A percentile compares a stretch with the other conserved stretches of the same genome.
phyloP scores from a whole-genome alignment of 2,797 vertebrate species.

The Chromis chromis region DNA sequence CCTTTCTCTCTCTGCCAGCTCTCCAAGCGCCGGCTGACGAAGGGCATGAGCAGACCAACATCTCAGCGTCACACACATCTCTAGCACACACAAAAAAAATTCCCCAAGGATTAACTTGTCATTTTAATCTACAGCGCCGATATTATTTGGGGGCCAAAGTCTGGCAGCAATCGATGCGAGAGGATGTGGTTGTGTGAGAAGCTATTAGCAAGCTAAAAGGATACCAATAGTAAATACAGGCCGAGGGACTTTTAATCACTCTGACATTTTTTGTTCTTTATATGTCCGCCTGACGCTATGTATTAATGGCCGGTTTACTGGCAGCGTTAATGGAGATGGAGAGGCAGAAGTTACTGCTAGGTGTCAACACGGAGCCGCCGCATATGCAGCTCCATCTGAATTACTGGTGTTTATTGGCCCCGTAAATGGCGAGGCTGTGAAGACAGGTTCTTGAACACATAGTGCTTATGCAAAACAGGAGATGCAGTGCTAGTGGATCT shows the following conservation, averaged over 20 bases:
- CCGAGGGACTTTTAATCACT: conserved; percentile 64
- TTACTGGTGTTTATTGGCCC: conserved; percentile 65
- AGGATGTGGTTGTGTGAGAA: conserved; percentile 48
- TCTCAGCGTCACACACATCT: conserved; percentile 42
- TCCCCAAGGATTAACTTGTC: conserved; percentile 67
- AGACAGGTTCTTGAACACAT: conserved; percentile 64
- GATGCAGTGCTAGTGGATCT: conserved; percentile 60
- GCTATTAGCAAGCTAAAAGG: conserved; percentile 67
- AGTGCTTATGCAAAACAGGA: conserved; percentile 74
- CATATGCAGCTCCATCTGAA: conserved; percentile 56
- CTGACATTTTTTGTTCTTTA: conserved; percentile 68
- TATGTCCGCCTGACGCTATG: conserved; percentile 57
- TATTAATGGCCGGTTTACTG: conserved; percentile 65
- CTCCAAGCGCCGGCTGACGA: conserved; percentile 48
- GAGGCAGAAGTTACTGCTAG: conserved; percentile 64
- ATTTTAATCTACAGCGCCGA: conserved; percentile 68
- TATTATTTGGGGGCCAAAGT: conserved; percentile 52
- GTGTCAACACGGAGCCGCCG: conserved; percentile 55
- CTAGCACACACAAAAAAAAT: conserved; percentile 41
- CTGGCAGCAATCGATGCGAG: conserved; percentile 58
- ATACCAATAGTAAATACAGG: conserved; percentile 49
- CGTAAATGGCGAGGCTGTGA: conserved; percentile 60
- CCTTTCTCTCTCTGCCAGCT: conserved; percentile 56
- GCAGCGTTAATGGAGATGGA: conserved; percentile 63
- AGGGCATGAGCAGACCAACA: conserved; percentile 60